phyloP scores from a whole-genome alignment of 2,113 vertebrate species.

The Pluvianellus socialis region DNA sequence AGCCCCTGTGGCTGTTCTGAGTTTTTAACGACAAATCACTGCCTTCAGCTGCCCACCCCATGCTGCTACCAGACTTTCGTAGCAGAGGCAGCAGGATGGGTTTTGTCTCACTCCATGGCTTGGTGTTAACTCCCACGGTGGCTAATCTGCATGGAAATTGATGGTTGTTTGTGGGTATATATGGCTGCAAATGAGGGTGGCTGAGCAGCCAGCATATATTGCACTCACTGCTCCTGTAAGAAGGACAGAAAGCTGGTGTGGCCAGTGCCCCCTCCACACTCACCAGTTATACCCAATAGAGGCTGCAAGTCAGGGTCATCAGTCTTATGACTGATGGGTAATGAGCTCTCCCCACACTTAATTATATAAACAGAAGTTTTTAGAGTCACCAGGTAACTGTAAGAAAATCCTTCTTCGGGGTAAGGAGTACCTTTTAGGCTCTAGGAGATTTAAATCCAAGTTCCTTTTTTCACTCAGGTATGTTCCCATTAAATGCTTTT shows the following conservation, averaged over 20 bases:
- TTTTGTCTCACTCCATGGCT: background rate
- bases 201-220: background rate
- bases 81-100: background rate
- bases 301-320: background rate
- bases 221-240: background rate
- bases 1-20: background rate
- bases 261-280: background rate
- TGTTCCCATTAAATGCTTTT: background rate
- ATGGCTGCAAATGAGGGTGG: background rate
- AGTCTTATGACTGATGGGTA: background rate
- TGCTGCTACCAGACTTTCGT: background rate
- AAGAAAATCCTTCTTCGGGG: background rate
- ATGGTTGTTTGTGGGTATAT: background rate
- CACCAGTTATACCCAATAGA: background rate
- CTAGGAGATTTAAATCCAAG: background rate
- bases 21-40: background rate
- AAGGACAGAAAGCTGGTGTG: background rate
- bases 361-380: background rate
- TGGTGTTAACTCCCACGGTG: background rate
- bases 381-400: background rate
- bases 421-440: background rate
- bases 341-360: background rate
- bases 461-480: background rate
- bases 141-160: background rate
- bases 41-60: background rate